Evolutionary conservation across 2,113 vertebrate species (phyloP).

Genomic region (Cyprinodon brontotheroides): DNA sequence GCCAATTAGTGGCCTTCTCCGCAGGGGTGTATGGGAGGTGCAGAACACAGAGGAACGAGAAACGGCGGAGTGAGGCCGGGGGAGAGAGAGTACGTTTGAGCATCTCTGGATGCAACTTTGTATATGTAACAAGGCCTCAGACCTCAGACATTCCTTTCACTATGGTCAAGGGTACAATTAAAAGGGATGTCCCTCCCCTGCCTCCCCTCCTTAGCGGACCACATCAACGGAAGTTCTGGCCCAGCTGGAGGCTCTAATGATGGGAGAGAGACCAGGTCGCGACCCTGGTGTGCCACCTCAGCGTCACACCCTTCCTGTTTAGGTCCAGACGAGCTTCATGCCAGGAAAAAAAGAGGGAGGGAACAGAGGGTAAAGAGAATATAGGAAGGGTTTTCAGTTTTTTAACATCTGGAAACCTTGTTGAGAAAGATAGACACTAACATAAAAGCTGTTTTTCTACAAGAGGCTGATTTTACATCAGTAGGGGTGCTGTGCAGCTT

Average conservation of each 20-base stretch:
- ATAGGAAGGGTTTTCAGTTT: conserved; percentile 37
- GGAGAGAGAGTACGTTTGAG: conserved; percentile 62
- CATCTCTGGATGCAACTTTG: conserved; percentile 54
- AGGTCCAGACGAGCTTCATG: conserved; percentile 66
- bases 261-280: conserved; percentile 77
- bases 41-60: conserved; percentile 75
- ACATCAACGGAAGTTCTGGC: conserved; percentile 81
- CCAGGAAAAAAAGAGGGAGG: conserved; percentile 41
- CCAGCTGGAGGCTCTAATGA: conserved; percentile 79
- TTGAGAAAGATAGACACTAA: conserved; percentile 16
- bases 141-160: conserved; percentile 84
- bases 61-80: conserved; percentile 63
- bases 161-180: conserved; percentile 83
- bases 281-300: conserved; percentile 81
- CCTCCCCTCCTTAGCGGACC: conserved; percentile 75
- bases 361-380: conserved; percentile 33
- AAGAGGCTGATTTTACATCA: conserved; percentile 6
- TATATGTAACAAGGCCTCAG: conserved; percentile 77
- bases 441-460: not conserved
- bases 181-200: conserved; percentile 78
- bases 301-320: conserved; percentile 78
- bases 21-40: conserved; percentile 78
- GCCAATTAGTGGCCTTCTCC: conserved; percentile 85
- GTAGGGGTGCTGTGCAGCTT: not conserved
- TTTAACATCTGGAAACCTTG: conserved; percentile 32